Conservation (phyloP, 2,888 invertebrate species). For the Rotaria socialis region DNA sequence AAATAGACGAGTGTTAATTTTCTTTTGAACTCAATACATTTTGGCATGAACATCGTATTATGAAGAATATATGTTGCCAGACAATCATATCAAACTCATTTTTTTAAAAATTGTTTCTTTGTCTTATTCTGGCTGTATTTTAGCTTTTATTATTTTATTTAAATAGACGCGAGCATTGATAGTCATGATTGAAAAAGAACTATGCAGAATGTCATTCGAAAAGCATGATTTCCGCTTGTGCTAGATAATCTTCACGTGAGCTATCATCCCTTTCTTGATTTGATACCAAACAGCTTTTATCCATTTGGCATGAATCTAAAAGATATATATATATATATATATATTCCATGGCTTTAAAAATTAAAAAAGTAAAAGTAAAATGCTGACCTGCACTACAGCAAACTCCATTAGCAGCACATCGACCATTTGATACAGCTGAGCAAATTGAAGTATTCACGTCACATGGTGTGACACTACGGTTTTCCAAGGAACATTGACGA, state of each 20-base stretch:
- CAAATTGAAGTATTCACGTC: constrained; percentile 15
- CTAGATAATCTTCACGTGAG: not conserved
- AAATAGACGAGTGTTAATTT: not conserved
- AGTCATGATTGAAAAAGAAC: not conserved
- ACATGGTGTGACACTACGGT: constrained; percentile 36
- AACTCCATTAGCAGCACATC: constrained; percentile 40
- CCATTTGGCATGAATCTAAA: not conserved
- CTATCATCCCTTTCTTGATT: not conserved
- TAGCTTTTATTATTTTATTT: not conserved
- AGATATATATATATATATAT: not conserved
- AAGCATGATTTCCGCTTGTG: not conserved
- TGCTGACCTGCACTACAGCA: constrained; percentile 42
- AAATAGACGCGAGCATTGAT: no score
- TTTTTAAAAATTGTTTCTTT: no score
- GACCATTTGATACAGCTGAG: constrained; percentile 36
- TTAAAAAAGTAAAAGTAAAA: not conserved
- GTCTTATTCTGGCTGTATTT: no score
- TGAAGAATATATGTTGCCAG: not conserved
- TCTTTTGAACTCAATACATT: not conserved
- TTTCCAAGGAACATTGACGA: constrained; percentile 36
- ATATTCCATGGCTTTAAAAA: not conserved
- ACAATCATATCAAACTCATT: no score
- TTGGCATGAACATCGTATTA: not conserved
- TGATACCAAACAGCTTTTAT: not conserved
- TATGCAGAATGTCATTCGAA: not conserved